These are phyloP conservation scores for Propsilocerus akamusi DNA, from an alignment of 1,140 invertebrate genomes.

Conservation along the genomic window DNA sequence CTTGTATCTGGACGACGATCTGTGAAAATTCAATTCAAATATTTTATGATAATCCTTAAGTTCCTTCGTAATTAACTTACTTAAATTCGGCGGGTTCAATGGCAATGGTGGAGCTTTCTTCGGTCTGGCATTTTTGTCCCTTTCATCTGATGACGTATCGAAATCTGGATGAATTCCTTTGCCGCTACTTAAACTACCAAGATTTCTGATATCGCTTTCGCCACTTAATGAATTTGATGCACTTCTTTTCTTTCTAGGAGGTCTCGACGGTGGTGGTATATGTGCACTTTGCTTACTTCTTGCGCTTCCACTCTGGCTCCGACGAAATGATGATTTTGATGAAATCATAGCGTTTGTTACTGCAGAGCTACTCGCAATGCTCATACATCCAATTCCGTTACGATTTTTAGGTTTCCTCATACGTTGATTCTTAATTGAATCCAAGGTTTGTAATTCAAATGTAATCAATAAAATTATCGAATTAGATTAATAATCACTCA, in stretches of 20 bases:
- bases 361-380: conserved; percentile 35
- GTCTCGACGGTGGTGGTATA: conserved; percentile 29
- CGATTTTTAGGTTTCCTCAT: conserved; percentile 34
- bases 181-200: not conserved
- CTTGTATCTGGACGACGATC: conserved; percentile 2
- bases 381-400: conserved; percentile 50
- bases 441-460: not conserved
- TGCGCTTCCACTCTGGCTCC: conserved; percentile 8
- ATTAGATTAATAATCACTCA: not conserved
- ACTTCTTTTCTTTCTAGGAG: conserved; percentile 35
- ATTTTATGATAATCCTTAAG: not conserved
- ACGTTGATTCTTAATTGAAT: conserved; percentile 16
- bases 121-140: conserved; percentile 19
- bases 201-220: conserved; percentile 30
- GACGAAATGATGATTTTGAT: conserved; percentile 8
- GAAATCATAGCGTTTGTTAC: not conserved
- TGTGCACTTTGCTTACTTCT: conserved; percentile 7
- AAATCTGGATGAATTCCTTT: conserved; percentile 7
- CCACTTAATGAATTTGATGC: conserved; percentile 35
- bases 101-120: conserved; percentile 21
- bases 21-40: not conserved
- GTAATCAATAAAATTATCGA: not conserved
- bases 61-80: not conserved
- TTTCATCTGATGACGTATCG: conserved; percentile 22
- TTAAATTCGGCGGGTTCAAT: not conserved